Evolutionary conservation across 2,888 invertebrate species (phyloP).

Genomic region (Trichopria drosophilae): DNA sequence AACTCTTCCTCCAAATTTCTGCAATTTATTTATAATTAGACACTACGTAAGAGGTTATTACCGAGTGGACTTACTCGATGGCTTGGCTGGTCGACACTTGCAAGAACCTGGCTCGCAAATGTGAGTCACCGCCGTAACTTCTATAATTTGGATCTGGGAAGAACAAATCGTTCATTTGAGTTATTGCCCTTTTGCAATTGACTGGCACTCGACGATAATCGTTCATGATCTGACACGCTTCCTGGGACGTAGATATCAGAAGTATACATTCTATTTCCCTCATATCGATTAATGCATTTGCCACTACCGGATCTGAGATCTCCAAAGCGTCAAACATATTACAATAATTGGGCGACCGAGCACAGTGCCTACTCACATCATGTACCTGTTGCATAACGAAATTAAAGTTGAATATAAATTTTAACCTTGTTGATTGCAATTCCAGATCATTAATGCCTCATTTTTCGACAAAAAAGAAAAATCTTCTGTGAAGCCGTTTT

Average conservation of each 20-base stretch:
- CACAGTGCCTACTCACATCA: conserved; percentile 58
- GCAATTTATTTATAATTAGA: conserved; percentile 4
- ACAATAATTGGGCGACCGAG: conserved; percentile 57
- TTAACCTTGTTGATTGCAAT: too few relatives aligned
- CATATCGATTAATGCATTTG: conserved; percentile 85
- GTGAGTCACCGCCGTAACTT: conserved; percentile 66
- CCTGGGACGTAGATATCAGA: conserved; percentile 70
- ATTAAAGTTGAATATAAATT: too few relatives aligned
- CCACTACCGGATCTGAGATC: conserved; percentile 74
- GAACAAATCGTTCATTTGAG: conserved; percentile 69
- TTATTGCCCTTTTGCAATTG: conserved; percentile 70
- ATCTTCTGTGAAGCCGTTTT: too few relatives aligned
- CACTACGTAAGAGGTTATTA: neutral
- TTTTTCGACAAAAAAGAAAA: too few relatives aligned
- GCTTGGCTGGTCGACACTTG: conserved; percentile 70
- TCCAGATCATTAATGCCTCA: too few relatives aligned
- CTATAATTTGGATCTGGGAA: conserved; percentile 78
- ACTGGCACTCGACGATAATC: conserved; percentile 67
- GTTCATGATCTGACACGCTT: conserved; percentile 73
- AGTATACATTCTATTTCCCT: conserved; percentile 73
- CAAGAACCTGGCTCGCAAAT: conserved; percentile 61
- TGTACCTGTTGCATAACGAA: conserved; percentile 58
- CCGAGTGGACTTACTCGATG: conserved; percentile 59
- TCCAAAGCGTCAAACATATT: conserved; percentile 73
- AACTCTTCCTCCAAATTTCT: conserved; percentile 48